Evolutionary conservation across 2,888 invertebrate genomes (phyloP).

Genomic region (Thyatira batis): DNA sequence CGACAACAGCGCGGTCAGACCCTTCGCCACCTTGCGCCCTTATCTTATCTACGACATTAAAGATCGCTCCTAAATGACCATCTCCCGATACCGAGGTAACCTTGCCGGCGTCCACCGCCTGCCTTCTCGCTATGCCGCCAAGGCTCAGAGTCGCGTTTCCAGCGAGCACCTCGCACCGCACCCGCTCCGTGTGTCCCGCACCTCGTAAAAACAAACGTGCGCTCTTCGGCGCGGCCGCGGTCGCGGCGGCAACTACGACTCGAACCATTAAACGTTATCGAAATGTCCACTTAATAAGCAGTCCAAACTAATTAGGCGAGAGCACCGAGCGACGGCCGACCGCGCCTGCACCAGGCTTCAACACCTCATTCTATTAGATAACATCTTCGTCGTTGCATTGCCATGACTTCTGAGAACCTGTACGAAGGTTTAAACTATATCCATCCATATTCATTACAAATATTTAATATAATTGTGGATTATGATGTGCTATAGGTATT

Average conservation of each 20-base stretch:
- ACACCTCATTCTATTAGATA: conserved; percentile 15
- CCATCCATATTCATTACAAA: too few species aligned
- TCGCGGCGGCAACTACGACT: conserved; percentile 34
- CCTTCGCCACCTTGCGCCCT: conserved; percentile 28
- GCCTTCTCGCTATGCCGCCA: not conserved
- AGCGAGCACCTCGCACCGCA: not conserved
- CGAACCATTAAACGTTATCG: conserved; percentile 53
- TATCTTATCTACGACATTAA: conserved; percentile 63
- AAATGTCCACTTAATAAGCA: conserved; percentile 48
- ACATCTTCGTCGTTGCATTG: not conserved
- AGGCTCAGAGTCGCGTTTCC: not conserved
- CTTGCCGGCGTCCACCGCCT: not conserved
- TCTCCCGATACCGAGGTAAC: conserved; percentile 7
- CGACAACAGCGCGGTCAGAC: conserved; percentile 6
- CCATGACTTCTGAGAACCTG: not conserved
- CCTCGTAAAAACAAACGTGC: conserved; percentile 45
- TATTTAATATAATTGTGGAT: too few species aligned
- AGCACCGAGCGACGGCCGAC: conserved; percentile 7
- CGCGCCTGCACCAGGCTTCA: conserved; percentile 11
- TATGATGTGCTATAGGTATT: too few species aligned
- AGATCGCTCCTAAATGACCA: conserved; percentile 41
- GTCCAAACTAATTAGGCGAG: conserved; percentile 56
- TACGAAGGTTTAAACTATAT: too few species aligned
- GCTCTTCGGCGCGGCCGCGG: conserved; percentile 29
- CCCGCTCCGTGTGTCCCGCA: conserved; percentile 10